Evolutionary conservation across 1,140 invertebrate species (phyloP), one percentile per base, ranked within the genome.

Genomic region (Colletes gigas): DNA sequence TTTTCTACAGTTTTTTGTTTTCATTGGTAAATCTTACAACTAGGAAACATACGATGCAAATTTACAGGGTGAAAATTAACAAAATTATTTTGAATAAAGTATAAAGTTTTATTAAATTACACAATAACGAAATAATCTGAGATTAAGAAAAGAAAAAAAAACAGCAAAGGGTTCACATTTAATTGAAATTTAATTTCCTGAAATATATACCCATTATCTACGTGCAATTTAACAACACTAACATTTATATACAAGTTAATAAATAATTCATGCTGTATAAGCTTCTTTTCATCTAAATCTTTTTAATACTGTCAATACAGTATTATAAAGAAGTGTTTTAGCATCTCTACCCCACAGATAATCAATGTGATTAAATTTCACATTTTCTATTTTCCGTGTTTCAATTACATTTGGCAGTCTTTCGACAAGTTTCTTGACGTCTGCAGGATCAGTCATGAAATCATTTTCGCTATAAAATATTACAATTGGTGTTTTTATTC

Each of bases 381-480:
- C 82, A 57, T 92, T 91, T 72, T 90, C 82, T 3, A 94, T 91
- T 82, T 91, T 92, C 60, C 89, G 88, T 41, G 84, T 86, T 12
- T 91, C 77, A 19, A 92, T 84, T 9, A 93, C 85, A 71, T 94
- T 94, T 57, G 94, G 94, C 41, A 96, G 92, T 85, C 94, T 94
- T 7, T 91, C 89, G 21, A 93, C 94, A 59, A 96, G 88, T 65
- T 93, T 93, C 83, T 94, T 93, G 0, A 96, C 94, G 85, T 96
- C 95, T 19, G 41, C 39, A 69, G 72, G 52, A 70, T 57, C 93
- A 3, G 94, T 95, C 1, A 98, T 90, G 85, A 95, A 95, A 89
- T 98, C 97, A 81, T 96, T 96, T 47, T 95, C 94, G 4, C 95
- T 95, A 86, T 96, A 97, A 89, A 96, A 96, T 9, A 98, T 89